Evolutionary conservation across 1,140 invertebrate species (phyloP).

Genomic region (Drosophila repletoides): DNA sequence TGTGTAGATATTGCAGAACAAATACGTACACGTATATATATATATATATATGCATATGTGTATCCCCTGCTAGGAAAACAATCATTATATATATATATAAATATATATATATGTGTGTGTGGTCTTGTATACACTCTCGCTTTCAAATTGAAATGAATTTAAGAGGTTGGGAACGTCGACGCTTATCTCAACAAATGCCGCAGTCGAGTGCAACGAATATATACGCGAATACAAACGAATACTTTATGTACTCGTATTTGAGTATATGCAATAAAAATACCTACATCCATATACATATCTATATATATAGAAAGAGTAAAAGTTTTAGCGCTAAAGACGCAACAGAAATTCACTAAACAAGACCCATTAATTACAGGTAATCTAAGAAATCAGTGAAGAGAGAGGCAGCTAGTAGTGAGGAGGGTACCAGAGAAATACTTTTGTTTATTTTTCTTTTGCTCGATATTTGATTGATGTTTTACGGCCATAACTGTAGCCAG

Average conservation of each 20-base stretch:
- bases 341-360: slow-evolving; percentile 24
- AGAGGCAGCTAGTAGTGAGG: neutral
- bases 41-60: neutral
- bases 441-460: slow-evolving; percentile 30
- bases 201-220: slow-evolving; percentile 49
- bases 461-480: slow-evolving; percentile 52
- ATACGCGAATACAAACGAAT: slow-evolving; percentile 39
- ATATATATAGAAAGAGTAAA: slow-evolving; percentile 18
- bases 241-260: no score
- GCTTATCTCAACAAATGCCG: slow-evolving; percentile 45
- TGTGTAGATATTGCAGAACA: slow-evolving; percentile 7
- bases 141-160: slow-evolving; percentile 49
- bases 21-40: neutral
- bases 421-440: neutral
- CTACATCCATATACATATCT: neutral
- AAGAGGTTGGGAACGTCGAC: slow-evolving; percentile 25
- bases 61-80: slow-evolving; percentile 18
- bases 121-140: slow-evolving; percentile 27
- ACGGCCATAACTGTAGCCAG: neutral
- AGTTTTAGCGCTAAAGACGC: slow-evolving; percentile 34
- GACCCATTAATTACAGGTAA: slow-evolving; percentile 43
- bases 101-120: neutral
- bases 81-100: neutral
- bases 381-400: neutral
- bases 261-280: neutral